A percentile compares a stretch with the other conserved stretches of the same genome.
Conservation (phyloP, 2,797 vertebrate genomes). For the Eulemur mongoz region DNA sequence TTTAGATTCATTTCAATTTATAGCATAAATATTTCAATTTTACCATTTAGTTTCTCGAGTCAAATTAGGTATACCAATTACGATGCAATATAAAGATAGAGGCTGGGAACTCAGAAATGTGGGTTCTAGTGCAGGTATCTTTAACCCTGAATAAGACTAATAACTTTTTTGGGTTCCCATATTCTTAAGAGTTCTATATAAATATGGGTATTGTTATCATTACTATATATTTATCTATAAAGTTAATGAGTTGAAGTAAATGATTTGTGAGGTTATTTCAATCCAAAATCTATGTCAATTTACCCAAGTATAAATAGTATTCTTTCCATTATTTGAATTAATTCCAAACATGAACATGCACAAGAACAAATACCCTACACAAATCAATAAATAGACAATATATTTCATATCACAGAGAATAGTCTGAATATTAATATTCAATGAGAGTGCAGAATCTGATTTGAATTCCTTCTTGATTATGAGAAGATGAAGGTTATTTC, state of each 20-base stretch:
- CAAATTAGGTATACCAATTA: neutral
- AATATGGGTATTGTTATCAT: neutral
- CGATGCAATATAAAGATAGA: neutral
- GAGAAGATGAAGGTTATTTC: constrained; percentile 40
- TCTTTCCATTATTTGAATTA: constrained; percentile 26
- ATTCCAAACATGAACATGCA: neutral
- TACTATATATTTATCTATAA: neutral
- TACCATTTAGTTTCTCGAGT: neutral
- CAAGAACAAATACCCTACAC: neutral
- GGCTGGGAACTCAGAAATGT: neutral
- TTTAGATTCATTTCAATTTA: constrained; percentile 42
- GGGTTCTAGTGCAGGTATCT: neutral
- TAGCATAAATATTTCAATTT: neutral
- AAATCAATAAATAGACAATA: neutral
- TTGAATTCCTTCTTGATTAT: constrained; percentile 47
- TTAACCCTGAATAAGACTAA: neutral
- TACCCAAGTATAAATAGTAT: neutral
- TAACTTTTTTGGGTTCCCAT: neutral
- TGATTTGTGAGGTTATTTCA: neutral
- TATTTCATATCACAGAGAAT: neutral
- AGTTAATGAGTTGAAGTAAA: neutral
- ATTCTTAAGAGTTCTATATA: neutral
- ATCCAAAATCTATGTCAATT: neutral
- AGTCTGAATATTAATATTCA: constrained; percentile 53
- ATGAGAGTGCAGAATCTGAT: neutral